These are phyloP conservation scores for Heterochromis multidens DNA, from an alignment of 2,113 vertebrate genomes.

Conservation along the genomic window DNA sequence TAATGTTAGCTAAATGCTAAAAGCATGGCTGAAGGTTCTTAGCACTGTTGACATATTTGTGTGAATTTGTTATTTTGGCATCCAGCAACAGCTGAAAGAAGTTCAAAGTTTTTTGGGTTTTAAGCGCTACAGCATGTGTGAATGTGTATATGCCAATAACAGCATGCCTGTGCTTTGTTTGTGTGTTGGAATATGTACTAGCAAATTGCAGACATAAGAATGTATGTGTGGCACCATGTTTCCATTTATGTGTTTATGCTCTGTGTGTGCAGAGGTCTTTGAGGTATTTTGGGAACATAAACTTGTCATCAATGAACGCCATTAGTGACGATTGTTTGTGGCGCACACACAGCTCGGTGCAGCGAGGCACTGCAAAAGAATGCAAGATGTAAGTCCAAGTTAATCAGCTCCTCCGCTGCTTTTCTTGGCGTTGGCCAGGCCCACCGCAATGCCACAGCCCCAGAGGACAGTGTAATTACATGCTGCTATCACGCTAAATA, in stretches of 20 bases:
- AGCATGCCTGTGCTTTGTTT: not conserved
- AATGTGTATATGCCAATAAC: not conserved
- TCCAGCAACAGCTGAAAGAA: not conserved
- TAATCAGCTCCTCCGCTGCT: constrained; percentile 48
- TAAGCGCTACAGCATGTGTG: not conserved
- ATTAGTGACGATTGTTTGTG: not conserved
- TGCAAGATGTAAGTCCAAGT: constrained; percentile 38
- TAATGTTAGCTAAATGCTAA: not conserved
- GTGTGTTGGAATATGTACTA: not conserved
- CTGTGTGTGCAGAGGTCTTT: not conserved
- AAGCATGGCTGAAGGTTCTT: not conserved
- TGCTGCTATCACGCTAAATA: constrained; percentile 58
- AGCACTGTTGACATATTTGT: not conserved
- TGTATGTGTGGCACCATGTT: not conserved
- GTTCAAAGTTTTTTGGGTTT: not conserved
- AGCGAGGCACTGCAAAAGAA: constrained; percentile 14
- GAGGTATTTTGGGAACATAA: constrained; percentile 22
- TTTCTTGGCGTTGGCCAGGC: constrained; percentile 46
- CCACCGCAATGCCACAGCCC: constrained; percentile 46
- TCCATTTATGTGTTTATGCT: constrained; percentile 9
- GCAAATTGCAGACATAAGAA: not conserved
- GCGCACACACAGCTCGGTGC: not conserved
- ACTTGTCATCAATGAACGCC: constrained; percentile 28
- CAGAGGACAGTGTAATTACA: constrained; percentile 63
- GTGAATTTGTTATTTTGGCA: not conserved